These are phyloP conservation scores for Nothobranchius kuhntae DNA, from an alignment of 2,113 vertebrate genomes.

Conservation along the genomic window DNA sequence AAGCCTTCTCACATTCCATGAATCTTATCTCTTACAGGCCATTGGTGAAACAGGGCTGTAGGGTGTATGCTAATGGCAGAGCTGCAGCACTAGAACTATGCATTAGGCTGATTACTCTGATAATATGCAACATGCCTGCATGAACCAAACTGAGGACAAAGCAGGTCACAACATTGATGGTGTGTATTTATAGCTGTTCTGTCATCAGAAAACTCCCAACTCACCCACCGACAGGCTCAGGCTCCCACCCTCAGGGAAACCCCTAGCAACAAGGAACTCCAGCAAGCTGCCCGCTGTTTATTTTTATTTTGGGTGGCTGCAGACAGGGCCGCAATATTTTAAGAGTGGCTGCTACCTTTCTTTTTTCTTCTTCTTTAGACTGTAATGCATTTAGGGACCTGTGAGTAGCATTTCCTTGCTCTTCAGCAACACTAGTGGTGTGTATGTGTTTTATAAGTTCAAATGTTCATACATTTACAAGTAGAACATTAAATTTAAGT, in stretches of 20 bases:
- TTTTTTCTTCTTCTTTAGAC: constrained; percentile 16
- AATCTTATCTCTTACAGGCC: constrained; percentile 14
- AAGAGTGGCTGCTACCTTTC: constrained; percentile 33
- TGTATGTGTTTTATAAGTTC: constrained; percentile 6
- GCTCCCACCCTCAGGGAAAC: constrained; percentile 73
- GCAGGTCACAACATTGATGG: constrained; percentile 36
- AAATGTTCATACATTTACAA: constrained; percentile 29
- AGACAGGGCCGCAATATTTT: constrained; percentile 48
- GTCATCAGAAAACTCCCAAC: constrained; percentile 72
- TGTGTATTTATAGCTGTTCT: constrained; percentile 71
- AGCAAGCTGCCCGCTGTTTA: constrained; percentile 58
- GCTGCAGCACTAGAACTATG: constrained; percentile 18
- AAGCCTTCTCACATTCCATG: neutral
- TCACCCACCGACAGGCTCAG: constrained; percentile 38
- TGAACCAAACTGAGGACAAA: constrained; percentile 32
- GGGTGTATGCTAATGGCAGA: constrained; percentile 8
- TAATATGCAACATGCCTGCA: constrained; percentile 39
- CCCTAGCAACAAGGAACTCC: constrained; percentile 80
- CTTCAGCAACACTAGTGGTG: constrained; percentile 23
- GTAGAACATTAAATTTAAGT: constrained; percentile 40
- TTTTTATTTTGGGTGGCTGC: constrained; percentile 73
- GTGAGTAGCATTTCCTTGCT: constrained; percentile 28
- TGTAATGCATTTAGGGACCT: neutral
- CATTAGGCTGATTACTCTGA: constrained; percentile 60
- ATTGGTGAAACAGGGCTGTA: constrained; percentile 7